Base-by-base conservation (phyloP, 2,888 invertebrate genomes). In the Andrena fulva region DNA sequence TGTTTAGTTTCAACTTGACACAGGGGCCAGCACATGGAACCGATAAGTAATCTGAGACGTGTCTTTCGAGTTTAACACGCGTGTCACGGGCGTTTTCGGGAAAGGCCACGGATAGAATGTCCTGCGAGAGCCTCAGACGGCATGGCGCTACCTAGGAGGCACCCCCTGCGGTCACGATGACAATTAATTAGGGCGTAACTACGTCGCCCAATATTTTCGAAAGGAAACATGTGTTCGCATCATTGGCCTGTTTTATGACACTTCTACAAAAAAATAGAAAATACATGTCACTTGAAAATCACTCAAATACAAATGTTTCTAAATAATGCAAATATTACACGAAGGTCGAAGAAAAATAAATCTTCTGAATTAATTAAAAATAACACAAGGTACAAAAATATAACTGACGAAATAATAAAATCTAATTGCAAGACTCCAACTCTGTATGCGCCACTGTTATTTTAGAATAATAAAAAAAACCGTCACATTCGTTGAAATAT, bases 1-100 rank as follows among this genome's bases (percentile, higher is more conserved):
- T 90, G 91, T 92, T 91, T 89, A 90, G 90, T 89, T 91, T 91
- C 87, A 91, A 91, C 90, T 91, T 91, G 91, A 91, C 90, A 84
- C 87, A 35, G 70, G 71, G 52, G 27, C 35, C 66, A 74, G 76
- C 87, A 87, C 83, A 84, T 90, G 87, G 85, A 77, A 79, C 78
- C 89, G 82, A 87, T 87, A 87, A 87, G 90, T 90, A 89, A 90
- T 70, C 78, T 33, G 90, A 89, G 84, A 81, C 69, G 71, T 74
- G 73, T 79, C 76, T 79, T 78, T 80, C 68, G 59, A 80, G 70
- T 76, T 77, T 71, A 70, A 73, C 71, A 75, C 80, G 86, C 81
- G 80, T 87, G 86, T 78, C 86, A 59, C 75, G 72, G 76, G 70
- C 86, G 63, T 85, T 69, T 82, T 84, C 79, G 69, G 70, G 78